Evolutionary conservation across 1,140 invertebrate genomes (phyloP), one percentile per base, ranked within the genome.

Genomic region (Varroa destructor): DNA sequence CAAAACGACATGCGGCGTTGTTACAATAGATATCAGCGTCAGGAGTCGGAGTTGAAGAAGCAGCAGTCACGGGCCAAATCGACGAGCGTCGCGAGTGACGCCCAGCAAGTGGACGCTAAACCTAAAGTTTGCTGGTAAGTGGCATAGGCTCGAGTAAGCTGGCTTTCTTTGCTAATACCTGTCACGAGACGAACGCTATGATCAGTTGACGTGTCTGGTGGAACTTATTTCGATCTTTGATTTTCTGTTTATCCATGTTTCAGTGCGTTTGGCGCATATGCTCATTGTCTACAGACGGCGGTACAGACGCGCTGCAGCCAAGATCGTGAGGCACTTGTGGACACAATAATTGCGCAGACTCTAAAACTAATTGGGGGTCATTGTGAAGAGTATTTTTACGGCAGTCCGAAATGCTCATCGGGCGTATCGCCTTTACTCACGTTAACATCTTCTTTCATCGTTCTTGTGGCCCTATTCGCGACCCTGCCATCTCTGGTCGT

Each of bases 401-500:
- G 61, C 40, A 67, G 61, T 67, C 61, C 61, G 36, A 67, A 67
- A 67, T 67, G 61, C 61, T 67, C 61, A 3, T 67, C 61, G 37
- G 61, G 61, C 40, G 61, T 37, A 2, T 40, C 61, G 46, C 46
- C 61, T 12, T 37, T 67, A 3, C 40, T 46, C 37, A 40, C 61
- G 40, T 40, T 1, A 46, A 67, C 61, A 40, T 67, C 61, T 37
- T 51, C 3, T 51, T 8, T 51, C 46, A 67, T 37, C 4, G 40
- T 40, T n/a, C 61, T 67, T 43, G 61, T 67, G 14, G 40, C 46
- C 61, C 61, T 67, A 37, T 40, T 67, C 40, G 46, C 46, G 46
- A 51, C 8, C 46, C 8, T 51, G 46, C 46, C 46, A 51, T 51
- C 46, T 8, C 4, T 51, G 4, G 46, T 51, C 46, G 46, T 8